Evolutionary conservation across 2,797 vertebrate species (phyloP).

Genomic region (Muraenolepis orangiensis): DNA sequence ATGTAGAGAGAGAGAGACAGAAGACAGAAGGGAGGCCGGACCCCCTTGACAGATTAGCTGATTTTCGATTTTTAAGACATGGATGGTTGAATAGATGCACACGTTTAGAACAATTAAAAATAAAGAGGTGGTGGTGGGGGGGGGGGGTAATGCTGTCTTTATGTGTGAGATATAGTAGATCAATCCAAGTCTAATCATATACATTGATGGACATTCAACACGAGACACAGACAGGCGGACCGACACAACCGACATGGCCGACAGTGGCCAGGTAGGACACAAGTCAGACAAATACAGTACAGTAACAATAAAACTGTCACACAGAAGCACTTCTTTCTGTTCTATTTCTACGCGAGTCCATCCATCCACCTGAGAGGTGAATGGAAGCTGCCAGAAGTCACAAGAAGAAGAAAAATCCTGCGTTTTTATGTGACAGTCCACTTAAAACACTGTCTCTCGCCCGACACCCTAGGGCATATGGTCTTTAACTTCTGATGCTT

Average conservation of each 20-base stretch:
- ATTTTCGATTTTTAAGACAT: not conserved
- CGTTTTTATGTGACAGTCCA: conserved; percentile 15
- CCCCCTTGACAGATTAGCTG: conserved; percentile 24
- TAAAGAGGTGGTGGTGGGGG: too few relatives aligned
- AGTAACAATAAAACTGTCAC: not conserved
- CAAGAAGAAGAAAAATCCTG: conserved; percentile 15
- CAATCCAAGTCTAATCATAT: not conserved
- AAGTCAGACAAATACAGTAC: not conserved
- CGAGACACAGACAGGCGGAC: conserved; percentile 11
- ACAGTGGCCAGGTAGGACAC: not conserved
- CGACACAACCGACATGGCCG: not conserved
- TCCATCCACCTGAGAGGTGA: conserved; percentile 10
- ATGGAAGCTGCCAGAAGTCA: conserved; percentile 7
- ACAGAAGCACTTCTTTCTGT: conserved; percentile 19
- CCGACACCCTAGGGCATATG: not conserved
- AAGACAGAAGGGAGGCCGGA: not conserved
- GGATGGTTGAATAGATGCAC: not conserved
- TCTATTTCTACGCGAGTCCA: conserved; percentile 5
- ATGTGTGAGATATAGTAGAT: not conserved
- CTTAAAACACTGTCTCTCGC: conserved; percentile 23
- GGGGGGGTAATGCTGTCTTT: not conserved
- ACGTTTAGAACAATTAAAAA: not conserved
- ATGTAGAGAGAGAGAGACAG: not conserved
- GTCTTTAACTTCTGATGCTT: not conserved
- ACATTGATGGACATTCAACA: not conserved